Evolutionary conservation across 2,888 invertebrate species (phyloP).

Genomic region (Protophormia terraenovae): DNA sequence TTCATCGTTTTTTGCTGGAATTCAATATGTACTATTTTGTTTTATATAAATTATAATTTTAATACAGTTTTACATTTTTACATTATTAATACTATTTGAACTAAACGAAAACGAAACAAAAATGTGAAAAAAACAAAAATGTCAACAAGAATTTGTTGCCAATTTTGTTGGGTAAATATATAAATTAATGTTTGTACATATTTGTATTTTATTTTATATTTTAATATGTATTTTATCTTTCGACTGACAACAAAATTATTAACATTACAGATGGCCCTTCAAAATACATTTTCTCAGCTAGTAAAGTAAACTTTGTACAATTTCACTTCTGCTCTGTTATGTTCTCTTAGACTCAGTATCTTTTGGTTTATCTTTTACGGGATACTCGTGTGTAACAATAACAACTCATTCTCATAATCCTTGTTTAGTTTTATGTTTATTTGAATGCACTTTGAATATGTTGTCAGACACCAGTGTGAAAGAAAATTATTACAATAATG

Average conservation of each 20-base stretch:
- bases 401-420: conserved; percentile 36
- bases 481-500: no score
- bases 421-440: conserved; percentile 38
- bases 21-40: no score
- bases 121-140: neutral
- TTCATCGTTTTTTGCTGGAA: no score
- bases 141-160: neutral
- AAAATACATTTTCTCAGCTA: conserved; percentile 28
- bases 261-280: conserved; percentile 44
- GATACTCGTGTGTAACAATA: neutral
- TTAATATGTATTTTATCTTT: neutral
- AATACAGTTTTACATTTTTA: neutral
- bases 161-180: neutral
- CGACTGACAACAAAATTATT: neutral
- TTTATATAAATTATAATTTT: no score
- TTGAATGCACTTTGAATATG: conserved; percentile 3
- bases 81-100: neutral
- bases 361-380: neutral
- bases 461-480: neutral
- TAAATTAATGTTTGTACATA: neutral
- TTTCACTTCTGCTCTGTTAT: neutral
- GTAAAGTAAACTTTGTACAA: neutral
- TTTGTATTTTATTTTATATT: no score
- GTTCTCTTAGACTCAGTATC: neutral
- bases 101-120: neutral